Conservation (phyloP, 2,888 invertebrate genomes). For the Hecatera dysodea region DNA sequence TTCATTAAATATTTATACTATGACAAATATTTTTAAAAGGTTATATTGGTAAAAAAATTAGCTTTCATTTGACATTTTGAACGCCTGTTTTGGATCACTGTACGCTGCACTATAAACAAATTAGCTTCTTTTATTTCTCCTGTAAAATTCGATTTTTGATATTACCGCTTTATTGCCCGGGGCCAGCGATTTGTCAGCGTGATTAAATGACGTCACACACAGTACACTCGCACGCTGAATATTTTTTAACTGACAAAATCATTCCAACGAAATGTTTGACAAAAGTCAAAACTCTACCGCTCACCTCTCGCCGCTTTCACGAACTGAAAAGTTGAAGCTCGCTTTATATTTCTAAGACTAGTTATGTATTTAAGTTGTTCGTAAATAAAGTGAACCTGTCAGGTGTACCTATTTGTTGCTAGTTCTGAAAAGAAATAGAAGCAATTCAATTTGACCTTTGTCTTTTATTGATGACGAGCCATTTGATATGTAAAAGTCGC, state of each 20-base stretch:
- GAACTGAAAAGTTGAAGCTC: constrained; percentile 16
- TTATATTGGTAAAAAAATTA: no score
- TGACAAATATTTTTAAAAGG: no score
- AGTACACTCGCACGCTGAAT: constrained; percentile 66
- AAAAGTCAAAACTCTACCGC: constrained; percentile 28
- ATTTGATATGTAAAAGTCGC: constrained; percentile 6
- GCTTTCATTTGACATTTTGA: no score
- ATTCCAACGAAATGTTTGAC: constrained; percentile 43
- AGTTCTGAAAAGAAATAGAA: constrained; percentile 5
- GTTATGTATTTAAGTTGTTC: constrained; percentile 8
- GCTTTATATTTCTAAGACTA: constrained; percentile 17
- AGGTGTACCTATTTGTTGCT: background rate
- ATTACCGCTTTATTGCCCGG: no score
- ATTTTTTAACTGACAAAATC: constrained; percentile 62
- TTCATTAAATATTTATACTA: no score
- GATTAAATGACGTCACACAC: constrained; percentile 80
- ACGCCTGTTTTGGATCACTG: no score
- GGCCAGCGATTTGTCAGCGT: constrained; percentile 80
- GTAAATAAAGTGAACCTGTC: constrained; percentile 17
- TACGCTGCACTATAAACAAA: no score
- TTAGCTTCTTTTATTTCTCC: no score
- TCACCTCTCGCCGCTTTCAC: background rate
- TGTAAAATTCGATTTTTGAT: no score
- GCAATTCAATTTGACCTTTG: background rate
- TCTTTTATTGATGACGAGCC: constrained; percentile 1